Evolutionary conservation across 2,888 invertebrate species (phyloP).

Genomic region (Cylloceria caligata): DNA sequence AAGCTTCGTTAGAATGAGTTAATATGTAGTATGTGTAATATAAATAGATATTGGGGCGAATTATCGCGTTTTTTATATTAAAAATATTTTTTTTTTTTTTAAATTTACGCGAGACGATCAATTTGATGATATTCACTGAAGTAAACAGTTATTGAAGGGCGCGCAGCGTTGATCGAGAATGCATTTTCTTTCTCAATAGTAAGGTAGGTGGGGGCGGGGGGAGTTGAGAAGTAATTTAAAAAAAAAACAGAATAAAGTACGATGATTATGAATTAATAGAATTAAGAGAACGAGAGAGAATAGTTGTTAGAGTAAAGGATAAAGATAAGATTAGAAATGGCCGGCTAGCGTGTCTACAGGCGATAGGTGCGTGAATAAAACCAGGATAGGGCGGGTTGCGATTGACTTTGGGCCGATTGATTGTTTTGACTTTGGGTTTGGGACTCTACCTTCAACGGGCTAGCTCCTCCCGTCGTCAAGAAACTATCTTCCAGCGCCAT

Average conservation of each 20-base stretch:
- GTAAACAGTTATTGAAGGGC: constrained; percentile 36
- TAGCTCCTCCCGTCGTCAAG: constrained; percentile 88
- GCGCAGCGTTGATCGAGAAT: constrained; percentile 28
- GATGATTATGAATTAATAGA: constrained; percentile 58
- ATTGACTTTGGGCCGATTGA: constrained; percentile 73
- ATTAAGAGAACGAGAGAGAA: constrained; percentile 53
- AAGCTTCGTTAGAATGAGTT: constrained; percentile 67
- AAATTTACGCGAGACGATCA: not conserved
- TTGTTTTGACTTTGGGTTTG: constrained; percentile 82
- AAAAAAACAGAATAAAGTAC: constrained; percentile 48
- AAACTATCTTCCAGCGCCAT: constrained; percentile 93
- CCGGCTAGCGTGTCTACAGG: constrained; percentile 85
- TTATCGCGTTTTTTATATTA: constrained; percentile 44
- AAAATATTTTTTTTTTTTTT: constrained; percentile 41
- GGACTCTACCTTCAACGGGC: constrained; percentile 87
- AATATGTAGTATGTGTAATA: constrained; percentile 57
- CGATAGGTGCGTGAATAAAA: constrained; percentile 83
- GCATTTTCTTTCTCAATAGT: not conserved
- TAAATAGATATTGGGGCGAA: constrained; percentile 58
- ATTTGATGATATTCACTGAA: too few species aligned
- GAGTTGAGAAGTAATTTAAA: too few species aligned
- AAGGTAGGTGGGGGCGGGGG: too few species aligned
- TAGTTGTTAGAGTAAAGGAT: constrained; percentile 53
- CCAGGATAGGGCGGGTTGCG: constrained; percentile 83
- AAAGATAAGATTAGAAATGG: constrained; percentile 75